Conservation (phyloP, 2,113 vertebrate genomes). For the Stigmatopora nigra region DNA sequence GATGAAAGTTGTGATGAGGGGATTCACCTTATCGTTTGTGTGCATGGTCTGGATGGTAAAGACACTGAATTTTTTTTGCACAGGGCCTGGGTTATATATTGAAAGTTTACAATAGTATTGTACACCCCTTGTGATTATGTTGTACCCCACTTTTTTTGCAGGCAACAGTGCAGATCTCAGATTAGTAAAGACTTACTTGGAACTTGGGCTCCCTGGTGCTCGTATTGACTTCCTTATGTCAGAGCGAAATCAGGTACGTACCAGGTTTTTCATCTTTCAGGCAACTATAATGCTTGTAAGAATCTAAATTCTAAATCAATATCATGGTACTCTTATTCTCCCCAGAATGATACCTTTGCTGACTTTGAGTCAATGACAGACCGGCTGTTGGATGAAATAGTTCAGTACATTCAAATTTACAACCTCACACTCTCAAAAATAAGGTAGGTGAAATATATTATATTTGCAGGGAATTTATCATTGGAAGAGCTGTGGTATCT, state of each 20-base stretch:
- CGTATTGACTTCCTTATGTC: conserved; percentile 98
- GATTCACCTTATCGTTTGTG: conserved; percentile 94
- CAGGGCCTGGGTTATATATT: too few species aligned
- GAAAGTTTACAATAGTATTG: neutral
- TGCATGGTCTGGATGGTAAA: conserved; percentile 93
- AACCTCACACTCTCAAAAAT: conserved; percentile 95
- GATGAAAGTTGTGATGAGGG: conserved; percentile 85
- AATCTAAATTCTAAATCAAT: neutral
- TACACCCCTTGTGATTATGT: neutral
- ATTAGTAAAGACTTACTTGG: conserved; percentile 95
- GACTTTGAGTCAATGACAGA: conserved; percentile 99
- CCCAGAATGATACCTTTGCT: conserved; percentile 98
- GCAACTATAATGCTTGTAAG: neutral
- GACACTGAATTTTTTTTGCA: conserved; percentile 15
- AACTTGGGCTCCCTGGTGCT: conserved; percentile 91
- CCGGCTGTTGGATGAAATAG: conserved; percentile 94
- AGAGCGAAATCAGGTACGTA: conserved; percentile 90
- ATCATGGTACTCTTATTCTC: conserved; percentile 18
- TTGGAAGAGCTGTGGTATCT: neutral
- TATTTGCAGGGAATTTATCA: neutral
- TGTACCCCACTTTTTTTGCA: conserved; percentile 46
- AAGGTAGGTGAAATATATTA: conserved; percentile 74
- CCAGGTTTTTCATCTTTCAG: neutral
- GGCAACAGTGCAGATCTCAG: conserved; percentile 96
- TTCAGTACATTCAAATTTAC: conserved; percentile 98